These are phyloP conservation scores for Coregonus ussuriensis DNA, from an alignment of 2,797 vertebrate species.

Conservation along the genomic window DNA sequence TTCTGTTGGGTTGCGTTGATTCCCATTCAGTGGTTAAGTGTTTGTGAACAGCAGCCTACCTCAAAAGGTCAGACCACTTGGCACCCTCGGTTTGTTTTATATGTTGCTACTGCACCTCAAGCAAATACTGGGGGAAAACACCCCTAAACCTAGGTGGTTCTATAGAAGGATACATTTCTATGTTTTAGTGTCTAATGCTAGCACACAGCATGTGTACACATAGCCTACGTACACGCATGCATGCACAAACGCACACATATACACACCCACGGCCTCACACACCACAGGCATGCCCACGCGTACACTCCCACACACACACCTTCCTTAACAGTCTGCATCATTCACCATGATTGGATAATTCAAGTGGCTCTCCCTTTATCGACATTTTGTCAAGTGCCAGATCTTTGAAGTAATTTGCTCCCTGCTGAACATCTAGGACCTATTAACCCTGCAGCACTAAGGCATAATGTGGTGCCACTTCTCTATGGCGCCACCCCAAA, in stretches of 20 bases:
- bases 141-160: background rate
- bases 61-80: background rate
- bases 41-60: background rate
- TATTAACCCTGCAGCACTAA: background rate
- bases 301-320: constrained; percentile 2
- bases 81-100: background rate
- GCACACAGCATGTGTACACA: background rate
- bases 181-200: background rate
- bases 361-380: background rate
- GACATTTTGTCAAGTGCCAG: background rate
- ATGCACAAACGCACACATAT: background rate
- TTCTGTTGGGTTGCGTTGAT: background rate
- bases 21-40: background rate
- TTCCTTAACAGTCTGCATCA: background rate
- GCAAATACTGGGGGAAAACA: background rate
- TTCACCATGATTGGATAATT: background rate
- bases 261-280: constrained; percentile 4
- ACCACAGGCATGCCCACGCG: background rate
- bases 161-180: background rate
- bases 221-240: background rate
- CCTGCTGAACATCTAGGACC: background rate
- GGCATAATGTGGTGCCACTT: background rate
- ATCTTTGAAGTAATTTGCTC: background rate
- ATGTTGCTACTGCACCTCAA: background rate
- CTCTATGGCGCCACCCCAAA: background rate